phyloP scores from a whole-genome alignment of 2,888 invertebrate species.

The Diarsia mendica region DNA sequence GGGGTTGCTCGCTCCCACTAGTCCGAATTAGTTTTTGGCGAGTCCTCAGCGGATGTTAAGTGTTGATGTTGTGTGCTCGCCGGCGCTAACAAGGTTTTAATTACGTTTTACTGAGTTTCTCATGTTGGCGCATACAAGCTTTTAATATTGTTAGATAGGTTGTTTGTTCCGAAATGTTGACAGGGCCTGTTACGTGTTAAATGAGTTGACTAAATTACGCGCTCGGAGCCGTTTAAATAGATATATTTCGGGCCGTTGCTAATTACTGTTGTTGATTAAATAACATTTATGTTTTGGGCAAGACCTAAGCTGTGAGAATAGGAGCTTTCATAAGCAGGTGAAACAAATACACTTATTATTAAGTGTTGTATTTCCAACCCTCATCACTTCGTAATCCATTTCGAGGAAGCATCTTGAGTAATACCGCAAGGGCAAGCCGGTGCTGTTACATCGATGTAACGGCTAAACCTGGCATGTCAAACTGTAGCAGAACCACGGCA shows the following conservation, averaged over 20 bases:
- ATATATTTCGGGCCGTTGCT: conserved; percentile 34
- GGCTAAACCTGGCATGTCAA: conserved; percentile 66
- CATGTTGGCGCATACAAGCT: conserved; percentile 73
- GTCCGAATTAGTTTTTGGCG: conserved; percentile 84
- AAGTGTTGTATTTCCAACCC: conserved; percentile 36
- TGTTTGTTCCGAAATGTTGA: conserved; percentile 72
- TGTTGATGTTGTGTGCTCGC: conserved; percentile 79
- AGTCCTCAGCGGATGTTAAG: conserved; percentile 78
- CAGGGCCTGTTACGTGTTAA: conserved; percentile 66
- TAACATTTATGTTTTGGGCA: conserved; percentile 43
- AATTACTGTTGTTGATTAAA: conserved; percentile 59
- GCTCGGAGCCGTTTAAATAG: conserved; percentile 40
- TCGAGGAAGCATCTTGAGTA: conserved; percentile 27
- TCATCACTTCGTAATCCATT: conserved; percentile 53
- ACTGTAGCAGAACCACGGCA: conserved; percentile 67
- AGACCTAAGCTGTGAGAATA: conserved; percentile 34
- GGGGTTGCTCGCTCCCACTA: conserved; percentile 64
- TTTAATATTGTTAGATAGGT: conserved; percentile 75
- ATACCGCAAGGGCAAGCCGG: conserved; percentile 28
- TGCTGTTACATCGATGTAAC: conserved; percentile 42
- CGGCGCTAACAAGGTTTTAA: conserved; percentile 84
- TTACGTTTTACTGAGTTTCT: conserved; percentile 79
- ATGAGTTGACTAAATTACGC: conserved; percentile 62
- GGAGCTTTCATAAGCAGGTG: conserved; percentile 19
- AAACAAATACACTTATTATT: conserved; percentile 44